Conservation (phyloP, 2,797 vertebrate genomes). For the Chromobotia macracanthus region DNA sequence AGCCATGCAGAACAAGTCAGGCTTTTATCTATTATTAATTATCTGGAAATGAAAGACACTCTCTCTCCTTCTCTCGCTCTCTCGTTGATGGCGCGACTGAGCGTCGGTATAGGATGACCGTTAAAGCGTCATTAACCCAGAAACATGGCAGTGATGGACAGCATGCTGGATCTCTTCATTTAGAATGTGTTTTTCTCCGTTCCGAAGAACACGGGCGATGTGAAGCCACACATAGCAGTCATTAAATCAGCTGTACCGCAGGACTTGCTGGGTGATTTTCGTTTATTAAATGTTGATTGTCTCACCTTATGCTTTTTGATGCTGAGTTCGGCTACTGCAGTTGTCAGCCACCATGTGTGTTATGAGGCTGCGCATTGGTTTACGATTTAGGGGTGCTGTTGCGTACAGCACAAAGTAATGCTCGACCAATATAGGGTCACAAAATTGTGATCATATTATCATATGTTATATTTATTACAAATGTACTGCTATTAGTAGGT, state of each 20-base stretch:
- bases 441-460: too few species aligned
- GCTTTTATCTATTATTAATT: conserved; percentile 68
- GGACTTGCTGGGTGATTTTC: conserved; percentile 38
- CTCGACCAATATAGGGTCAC: too few species aligned
- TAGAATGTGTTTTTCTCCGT: conserved; percentile 41
- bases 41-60: conserved; percentile 60
- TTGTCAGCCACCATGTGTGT: not conserved
- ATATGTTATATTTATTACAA: too few species aligned
- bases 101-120: conserved; percentile 50
- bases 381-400: not conserved
- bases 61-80: conserved; percentile 28
- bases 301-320: conserved; percentile 32
- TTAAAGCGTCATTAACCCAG: conserved; percentile 63
- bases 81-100: conserved; percentile 38
- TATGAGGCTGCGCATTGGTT: not conserved
- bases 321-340: not conserved
- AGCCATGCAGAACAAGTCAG: conserved; percentile 63
- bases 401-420: not conserved
- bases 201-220: conserved; percentile 27
- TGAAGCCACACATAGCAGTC: conserved; percentile 39
- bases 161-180: conserved; percentile 51
- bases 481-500: too few species aligned
- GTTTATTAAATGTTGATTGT: conserved; percentile 50
- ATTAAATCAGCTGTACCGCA: conserved; percentile 33
- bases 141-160: conserved; percentile 63